Conservation (phyloP, 2,113 vertebrate species). For the Dasyprocta punctata region DNA sequence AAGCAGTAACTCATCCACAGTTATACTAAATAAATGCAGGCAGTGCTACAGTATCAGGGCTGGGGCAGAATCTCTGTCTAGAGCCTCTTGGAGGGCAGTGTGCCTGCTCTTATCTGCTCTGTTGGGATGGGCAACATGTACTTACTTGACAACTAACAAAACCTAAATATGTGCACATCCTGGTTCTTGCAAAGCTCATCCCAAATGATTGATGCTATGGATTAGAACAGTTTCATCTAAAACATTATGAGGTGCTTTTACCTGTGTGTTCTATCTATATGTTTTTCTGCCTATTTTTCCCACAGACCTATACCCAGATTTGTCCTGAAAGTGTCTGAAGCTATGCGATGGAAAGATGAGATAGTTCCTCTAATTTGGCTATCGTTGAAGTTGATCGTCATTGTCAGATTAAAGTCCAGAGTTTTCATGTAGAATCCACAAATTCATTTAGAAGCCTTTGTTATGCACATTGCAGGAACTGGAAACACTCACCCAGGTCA, state of each 20-base stretch:
- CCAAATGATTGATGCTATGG: neutral
- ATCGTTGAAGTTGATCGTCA: neutral
- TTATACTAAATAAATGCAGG: neutral
- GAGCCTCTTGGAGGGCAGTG: neutral
- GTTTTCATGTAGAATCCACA: neutral
- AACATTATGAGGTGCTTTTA: conserved; percentile 19
- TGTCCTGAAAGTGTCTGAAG: neutral
- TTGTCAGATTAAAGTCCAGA: neutral
- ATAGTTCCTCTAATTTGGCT: conserved; percentile 5
- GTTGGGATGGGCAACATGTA: neutral
- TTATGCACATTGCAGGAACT: neutral
- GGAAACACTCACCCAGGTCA: neutral
- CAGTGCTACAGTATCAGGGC: neutral
- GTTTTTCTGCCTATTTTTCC: neutral
- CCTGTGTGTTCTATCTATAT: neutral
- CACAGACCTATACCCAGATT: neutral
- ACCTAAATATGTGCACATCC: neutral
- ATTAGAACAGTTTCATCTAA: neutral
- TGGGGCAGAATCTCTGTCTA: neutral
- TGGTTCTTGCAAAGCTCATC: neutral
- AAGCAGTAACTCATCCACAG: neutral
- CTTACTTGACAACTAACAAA: neutral
- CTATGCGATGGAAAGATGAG: neutral
- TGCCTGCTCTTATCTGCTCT: neutral
- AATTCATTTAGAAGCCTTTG: neutral